Evolutionary conservation across 1,140 invertebrate genomes (phyloP).

Genomic region (Drosophila busckii): DNA sequence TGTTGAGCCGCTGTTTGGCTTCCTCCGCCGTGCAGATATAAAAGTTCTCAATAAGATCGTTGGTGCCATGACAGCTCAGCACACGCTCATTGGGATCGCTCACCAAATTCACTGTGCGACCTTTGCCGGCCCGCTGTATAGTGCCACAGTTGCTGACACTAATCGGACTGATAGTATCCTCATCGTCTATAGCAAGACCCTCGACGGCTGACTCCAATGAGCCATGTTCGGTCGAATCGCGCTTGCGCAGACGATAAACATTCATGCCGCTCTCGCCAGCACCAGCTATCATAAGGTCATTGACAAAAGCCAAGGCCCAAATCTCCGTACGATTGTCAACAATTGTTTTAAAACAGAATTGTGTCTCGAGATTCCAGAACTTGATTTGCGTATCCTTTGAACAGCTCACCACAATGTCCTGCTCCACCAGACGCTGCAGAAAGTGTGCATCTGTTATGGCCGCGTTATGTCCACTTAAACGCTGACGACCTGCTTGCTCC

Average conservation of each 20-base stretch:
- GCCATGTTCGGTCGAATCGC: conserved; percentile 78
- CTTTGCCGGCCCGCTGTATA: conserved; percentile 87
- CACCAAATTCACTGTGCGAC: conserved; percentile 85
- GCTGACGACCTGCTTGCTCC: conserved; percentile 91
- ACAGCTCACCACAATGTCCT: conserved; percentile 89
- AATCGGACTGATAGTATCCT: conserved; percentile 82
- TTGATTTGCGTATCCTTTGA: conserved; percentile 98
- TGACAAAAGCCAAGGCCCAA: conserved; percentile 90
- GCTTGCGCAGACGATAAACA: conserved; percentile 86
- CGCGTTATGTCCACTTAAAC: conserved; percentile 95
- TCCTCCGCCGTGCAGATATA: conserved; percentile 88
- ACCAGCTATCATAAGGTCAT: conserved; percentile 91
- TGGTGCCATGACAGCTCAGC: conserved; percentile 90
- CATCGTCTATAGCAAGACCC: conserved; percentile 63
- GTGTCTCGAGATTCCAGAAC: conserved; percentile 97
- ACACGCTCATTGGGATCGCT: conserved; percentile 84
- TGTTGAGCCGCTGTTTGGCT: conserved; percentile 84
- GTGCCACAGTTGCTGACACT: conserved; percentile 87
- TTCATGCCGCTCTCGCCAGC: conserved; percentile 90
- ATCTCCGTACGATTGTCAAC: conserved; percentile 89
- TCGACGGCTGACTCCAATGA: conserved; percentile 82
- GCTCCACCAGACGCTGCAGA: conserved; percentile 81
- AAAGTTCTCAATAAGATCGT: conserved; percentile 91
- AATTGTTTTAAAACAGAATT: conserved; percentile 97
- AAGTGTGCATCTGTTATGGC: conserved; percentile 93